phyloP scores from a whole-genome alignment of 2,113 vertebrate species.

The Oreochromis niloticus region DNA sequence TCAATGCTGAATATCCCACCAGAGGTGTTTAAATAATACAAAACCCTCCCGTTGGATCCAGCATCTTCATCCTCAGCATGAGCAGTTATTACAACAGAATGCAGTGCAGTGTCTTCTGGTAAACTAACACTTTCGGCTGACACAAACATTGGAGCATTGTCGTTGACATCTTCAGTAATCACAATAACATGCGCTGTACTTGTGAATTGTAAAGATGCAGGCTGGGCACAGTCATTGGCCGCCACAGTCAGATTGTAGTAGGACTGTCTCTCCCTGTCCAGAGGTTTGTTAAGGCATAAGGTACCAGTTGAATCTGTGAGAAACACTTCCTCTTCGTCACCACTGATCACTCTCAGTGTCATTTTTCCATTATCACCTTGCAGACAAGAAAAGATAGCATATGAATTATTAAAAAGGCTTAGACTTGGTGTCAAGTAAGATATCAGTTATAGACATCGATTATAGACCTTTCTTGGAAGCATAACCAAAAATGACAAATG shows the following conservation, averaged over 20 bases:
- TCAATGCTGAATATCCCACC: conserved; percentile 52
- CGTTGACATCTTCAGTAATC: conserved; percentile 66
- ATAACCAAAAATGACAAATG: background rate
- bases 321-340: conserved; percentile 56
- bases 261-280: conserved; percentile 65
- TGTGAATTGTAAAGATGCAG: conserved; percentile 47
- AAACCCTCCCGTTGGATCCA: conserved; percentile 60
- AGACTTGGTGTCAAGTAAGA: background rate
- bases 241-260: conserved; percentile 63
- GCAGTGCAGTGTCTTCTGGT: conserved; percentile 56
- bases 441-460: background rate
- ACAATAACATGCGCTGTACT: conserved; percentile 46
- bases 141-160: conserved; percentile 66
- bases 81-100: conserved; percentile 53
- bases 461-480: background rate
- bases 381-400: background rate
- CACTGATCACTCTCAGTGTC: conserved; percentile 43
- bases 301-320: conserved; percentile 31
- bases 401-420: background rate
- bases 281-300: conserved; percentile 55
- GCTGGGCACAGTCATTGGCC: conserved; percentile 55
- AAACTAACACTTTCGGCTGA: conserved; percentile 38
- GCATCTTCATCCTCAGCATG: conserved; percentile 64
- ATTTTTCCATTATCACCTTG: conserved; percentile 61
- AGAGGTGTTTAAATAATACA: conserved; percentile 56